phyloP scores from a whole-genome alignment of 1,140 invertebrate species.

The Uloborus diversus region DNA sequence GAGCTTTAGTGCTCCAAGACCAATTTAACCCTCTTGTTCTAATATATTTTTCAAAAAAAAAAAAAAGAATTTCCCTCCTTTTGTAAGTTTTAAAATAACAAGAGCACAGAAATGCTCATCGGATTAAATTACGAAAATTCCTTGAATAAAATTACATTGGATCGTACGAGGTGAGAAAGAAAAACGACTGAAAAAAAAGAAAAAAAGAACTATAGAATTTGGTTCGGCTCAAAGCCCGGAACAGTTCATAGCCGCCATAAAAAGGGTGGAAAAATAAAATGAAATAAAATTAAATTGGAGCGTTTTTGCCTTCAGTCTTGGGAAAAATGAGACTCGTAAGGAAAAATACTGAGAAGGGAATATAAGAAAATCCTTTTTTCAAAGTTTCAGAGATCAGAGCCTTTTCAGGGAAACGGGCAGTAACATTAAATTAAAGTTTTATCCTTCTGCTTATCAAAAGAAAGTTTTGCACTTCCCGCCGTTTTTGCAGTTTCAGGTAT shows the following conservation, averaged over 20 bases:
- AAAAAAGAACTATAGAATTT: not conserved
- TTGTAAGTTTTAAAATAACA: not conserved
- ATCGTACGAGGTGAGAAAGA: not conserved
- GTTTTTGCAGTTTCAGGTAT: not conserved
- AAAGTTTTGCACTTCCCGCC: not conserved
- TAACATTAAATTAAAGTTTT: constrained; percentile 55
- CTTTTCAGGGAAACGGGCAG: constrained; percentile 3
- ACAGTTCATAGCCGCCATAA: too few species aligned
- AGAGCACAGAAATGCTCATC: not conserved
- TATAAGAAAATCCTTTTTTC: constrained; percentile 42
- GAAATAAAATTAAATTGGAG: constrained; percentile 43
- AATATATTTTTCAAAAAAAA: too few species aligned
- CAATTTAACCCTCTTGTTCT: too few species aligned
- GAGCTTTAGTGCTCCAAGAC: not conserved
- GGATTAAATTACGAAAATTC: constrained; percentile 42
- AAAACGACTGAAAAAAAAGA: not conserved
- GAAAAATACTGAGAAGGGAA: not conserved
- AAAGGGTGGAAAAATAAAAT: not conserved
- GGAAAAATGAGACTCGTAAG: constrained; percentile 10
- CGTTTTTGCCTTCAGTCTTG: not conserved
- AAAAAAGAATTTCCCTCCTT: too few species aligned
- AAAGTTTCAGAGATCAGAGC: constrained; percentile 17
- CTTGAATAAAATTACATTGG: constrained; percentile 39
- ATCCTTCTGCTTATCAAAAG: constrained; percentile 44
- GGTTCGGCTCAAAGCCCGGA: too few species aligned